Evolutionary conservation across 2,888 invertebrate genomes (phyloP).

Genomic region (Parapristionchus giblindavisi): DNA sequence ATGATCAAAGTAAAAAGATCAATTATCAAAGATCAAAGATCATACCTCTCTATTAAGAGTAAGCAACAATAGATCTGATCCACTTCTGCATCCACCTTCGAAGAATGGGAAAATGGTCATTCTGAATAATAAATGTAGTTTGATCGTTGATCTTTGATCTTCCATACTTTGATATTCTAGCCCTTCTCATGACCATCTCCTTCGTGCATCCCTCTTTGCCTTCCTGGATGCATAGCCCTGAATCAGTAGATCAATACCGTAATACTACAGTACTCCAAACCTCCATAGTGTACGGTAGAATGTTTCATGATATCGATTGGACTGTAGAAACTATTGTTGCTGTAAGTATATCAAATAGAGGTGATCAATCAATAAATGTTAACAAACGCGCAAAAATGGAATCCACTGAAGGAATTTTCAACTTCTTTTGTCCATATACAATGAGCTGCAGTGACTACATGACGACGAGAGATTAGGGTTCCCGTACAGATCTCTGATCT

Average conservation of each 20-base stretch:
- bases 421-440: not conserved
- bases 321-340: no score
- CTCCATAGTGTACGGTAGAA: not conserved
- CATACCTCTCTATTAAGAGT: not conserved
- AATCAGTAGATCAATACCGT: not conserved
- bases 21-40: no score
- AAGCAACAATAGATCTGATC: not conserved
- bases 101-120: constrained; percentile 7
- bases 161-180: not conserved
- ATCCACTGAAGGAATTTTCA: not conserved
- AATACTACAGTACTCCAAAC: no score
- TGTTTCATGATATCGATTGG: not conserved
- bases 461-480: constrained; percentile 24
- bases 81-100: not conserved
- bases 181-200: not conserved
- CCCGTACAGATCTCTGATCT: not conserved
- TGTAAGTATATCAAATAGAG: no score
- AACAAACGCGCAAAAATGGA: no score
- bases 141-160: not conserved
- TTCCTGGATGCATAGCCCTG: not conserved
- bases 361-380: no score
- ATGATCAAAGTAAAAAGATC: no score
- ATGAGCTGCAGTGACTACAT: constrained; percentile 17
- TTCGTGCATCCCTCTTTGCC: not conserved
- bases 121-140: not conserved